Base-by-base conservation (phyloP, 2,888 invertebrate species). In the Marronus borbonicus region DNA sequence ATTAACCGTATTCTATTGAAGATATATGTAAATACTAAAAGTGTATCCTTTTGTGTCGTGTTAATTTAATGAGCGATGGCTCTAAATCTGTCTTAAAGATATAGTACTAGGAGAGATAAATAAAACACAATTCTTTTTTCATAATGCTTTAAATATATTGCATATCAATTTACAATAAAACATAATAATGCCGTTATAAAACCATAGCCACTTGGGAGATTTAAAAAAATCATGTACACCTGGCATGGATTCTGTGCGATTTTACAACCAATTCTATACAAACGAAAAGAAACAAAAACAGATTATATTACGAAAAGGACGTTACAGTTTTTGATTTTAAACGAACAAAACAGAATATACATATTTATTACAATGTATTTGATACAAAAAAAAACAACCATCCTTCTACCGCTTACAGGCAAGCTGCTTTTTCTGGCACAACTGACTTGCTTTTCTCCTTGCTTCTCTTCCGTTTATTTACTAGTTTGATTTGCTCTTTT, bases 151-250 rank as follows among this genome's bases (percentile, higher is more conserved):
- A 85, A 86, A 87, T 87, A 87, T 87, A 87, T 87, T 87, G 87
- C 87, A 87, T 87, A 87, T 87, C 86, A 86, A 86, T 87, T 87
- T 87, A 87, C 87, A 88, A 86, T 88, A 86, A 86, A 87, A 86
- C 86, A 86, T 84, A 82, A 82, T 86, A 86, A 86, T 87, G 87
- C 86, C 86, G 86, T 87, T 87, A 87, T 85, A 87, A 87, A 87
- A 87, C 86, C 84, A 85, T 86, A 85, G 87, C 87, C 87, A 87
- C 86, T 86, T 86, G 84, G 83, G 81, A 81, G 80, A 81, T 80
- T 80, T 80, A 80, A 76, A 76, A 68, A 74, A 79, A 79, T 76
- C 70, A 78, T 79, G 78, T 78, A 78, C 79, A 55, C 68, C 80
- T 82, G 82, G 80, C 80, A 79, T 79, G 78, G 80, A 81, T 80